Conservation (phyloP, 2,113 vertebrate species). For the Cepphus grylle region DNA sequence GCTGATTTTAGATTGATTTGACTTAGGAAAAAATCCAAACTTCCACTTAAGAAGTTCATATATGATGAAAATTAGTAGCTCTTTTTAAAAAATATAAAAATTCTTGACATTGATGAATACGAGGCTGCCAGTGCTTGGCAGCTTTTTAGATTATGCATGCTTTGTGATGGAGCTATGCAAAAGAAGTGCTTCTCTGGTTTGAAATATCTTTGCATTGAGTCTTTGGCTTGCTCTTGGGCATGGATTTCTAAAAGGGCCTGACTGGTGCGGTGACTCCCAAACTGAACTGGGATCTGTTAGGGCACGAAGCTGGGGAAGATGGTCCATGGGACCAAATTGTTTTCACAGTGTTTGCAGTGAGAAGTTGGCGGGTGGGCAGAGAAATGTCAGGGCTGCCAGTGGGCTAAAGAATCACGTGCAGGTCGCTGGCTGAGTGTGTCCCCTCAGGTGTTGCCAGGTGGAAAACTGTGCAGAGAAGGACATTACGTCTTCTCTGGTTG, state of each 20-base stretch:
- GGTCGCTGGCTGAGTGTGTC: rapidly evolving
- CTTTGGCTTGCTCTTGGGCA: neutral
- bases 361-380: neutral
- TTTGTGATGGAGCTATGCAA: neutral
- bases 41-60: neutral
- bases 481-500: neutral
- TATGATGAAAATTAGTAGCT: neutral
- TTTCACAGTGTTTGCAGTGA: neutral
- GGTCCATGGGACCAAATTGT: rapidly evolving
- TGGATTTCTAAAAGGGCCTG: neutral
- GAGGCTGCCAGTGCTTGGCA: neutral
- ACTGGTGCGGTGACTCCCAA: neutral
- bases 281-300: neutral
- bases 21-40: neutral
- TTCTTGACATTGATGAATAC: neutral
- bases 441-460: neutral
- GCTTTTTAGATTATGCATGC: neutral
- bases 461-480: neutral
- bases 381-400: neutral
- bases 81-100: neutral
- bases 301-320: neutral
- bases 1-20: conserved; percentile 9
- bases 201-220: neutral
- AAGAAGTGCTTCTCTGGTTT: neutral
- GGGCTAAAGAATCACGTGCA: neutral